Conservation (phyloP, 1,140 invertebrate genomes). For the Carposina sasakii region DNA sequence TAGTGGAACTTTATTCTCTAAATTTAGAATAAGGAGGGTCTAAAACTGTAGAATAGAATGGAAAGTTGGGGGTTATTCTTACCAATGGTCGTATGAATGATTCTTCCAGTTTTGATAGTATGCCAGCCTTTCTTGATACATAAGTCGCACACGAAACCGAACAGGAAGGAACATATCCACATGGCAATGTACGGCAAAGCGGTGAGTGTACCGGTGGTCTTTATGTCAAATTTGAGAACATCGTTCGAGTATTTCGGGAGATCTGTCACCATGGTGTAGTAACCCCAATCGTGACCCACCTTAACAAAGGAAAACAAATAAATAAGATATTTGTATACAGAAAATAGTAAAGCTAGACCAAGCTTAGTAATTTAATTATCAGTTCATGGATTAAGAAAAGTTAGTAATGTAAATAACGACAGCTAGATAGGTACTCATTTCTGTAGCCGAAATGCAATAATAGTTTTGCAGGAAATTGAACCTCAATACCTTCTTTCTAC, state of each 20-base stretch:
- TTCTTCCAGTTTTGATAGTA: slow-evolving; percentile 77
- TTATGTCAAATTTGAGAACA: slow-evolving; percentile 87
- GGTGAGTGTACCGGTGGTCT: slow-evolving; percentile 78
- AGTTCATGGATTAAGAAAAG: no score
- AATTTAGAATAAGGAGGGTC: no score
- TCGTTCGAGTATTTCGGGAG: slow-evolving; percentile 93
- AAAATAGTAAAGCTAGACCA: no score
- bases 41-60: no score
- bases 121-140: slow-evolving; percentile 75
- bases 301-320: slow-evolving; percentile 18
- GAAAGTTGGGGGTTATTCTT: slow-evolving; percentile 27
- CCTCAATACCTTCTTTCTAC: no score
- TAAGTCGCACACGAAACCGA: slow-evolving; percentile 79
- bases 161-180: slow-evolving; percentile 79
- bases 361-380: no score
- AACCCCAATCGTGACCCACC: slow-evolving; percentile 93
- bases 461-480: no score
- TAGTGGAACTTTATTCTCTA: no score
- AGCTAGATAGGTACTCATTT: no score
- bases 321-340: background rate
- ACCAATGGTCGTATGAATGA: slow-evolving; percentile 82
- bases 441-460: no score
- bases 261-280: slow-evolving; percentile 94
- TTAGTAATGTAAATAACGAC: no score
- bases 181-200: slow-evolving; percentile 81